Base-by-base conservation (phyloP, 2,888 invertebrate species). In the Autographa gamma region DNA sequence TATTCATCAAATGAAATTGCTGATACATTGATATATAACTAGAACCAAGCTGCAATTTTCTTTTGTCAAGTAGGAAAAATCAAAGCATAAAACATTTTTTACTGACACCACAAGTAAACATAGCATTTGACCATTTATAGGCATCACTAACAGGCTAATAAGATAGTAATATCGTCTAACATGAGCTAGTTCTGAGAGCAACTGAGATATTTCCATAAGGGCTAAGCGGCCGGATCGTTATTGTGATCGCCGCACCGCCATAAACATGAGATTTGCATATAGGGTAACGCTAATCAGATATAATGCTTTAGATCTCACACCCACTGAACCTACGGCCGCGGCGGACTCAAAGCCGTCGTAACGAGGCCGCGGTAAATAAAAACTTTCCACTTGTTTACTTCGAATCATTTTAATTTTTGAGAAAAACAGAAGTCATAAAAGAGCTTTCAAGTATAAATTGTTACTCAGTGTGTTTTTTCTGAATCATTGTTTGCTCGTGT, bases 211-310 rank as follows among this genome's bases (percentile, higher is more conserved):
- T 25, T 56, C 54, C 54, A 56, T 56, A 56, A 56, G 54, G 19
- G 54, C 25, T 25, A 25, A 19, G 54, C 25, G 25, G 19, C 3
- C 54, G 54, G 54, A 11, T 56, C 54, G 54, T 56, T 56, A 56
- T 6, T 25, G 54, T 13, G 54, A 56, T 56, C 54, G 54, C 48
- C n/a, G n/a, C n/a, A 56, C 19, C 54, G 54, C 54, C 25, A 56
- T 56, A 56, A 56, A 56, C 54, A 56, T 56, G 25, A 56, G 54
- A 56, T 56, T 56, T 56, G 54, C 54, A 56, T 56, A 56, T 56
- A 56, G 54, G 54, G 19, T 9, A 25, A 56, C 54, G 19, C 54
- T 56, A 56, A 56, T 56, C 54, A 56, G 54, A 56, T 56, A 56
- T 56, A 25, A 56, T 25, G 54, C 19, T 56, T 56, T 19, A 13